Conservation (phyloP, 1,140 invertebrate genomes). For the Pogonomyrmex californicus region DNA sequence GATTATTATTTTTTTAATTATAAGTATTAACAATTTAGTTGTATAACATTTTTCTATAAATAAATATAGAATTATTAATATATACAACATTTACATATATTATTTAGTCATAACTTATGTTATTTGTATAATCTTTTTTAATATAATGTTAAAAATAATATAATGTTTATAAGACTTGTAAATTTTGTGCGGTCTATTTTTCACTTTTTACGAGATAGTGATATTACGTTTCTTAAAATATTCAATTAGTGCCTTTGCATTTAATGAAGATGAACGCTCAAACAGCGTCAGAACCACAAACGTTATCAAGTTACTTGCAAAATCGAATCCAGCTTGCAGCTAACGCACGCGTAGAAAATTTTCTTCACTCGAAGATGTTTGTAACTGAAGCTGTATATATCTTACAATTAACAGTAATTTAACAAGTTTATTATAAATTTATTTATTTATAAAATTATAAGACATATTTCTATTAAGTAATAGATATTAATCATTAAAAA, state of each 20-base stretch:
- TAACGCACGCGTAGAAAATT: slow-evolving; percentile 6
- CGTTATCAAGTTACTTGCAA: slow-evolving; percentile 52
- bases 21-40: neutral
- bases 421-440: neutral
- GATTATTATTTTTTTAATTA: neutral
- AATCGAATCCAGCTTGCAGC: slow-evolving; percentile 12
- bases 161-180: neutral
- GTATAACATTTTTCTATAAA: neutral
- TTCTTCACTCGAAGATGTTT: slow-evolving; percentile 8
- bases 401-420: slow-evolving; percentile 6
- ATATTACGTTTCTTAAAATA: slow-evolving; percentile 33
- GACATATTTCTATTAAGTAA: neutral
- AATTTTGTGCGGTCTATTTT: neutral
- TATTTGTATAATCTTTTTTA: neutral
- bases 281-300: slow-evolving; percentile 32
- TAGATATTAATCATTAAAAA: no score
- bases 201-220: slow-evolving; percentile 2
- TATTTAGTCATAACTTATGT: neutral
- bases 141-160: slow-evolving; percentile 2
- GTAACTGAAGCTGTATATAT: neutral
- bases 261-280: slow-evolving; percentile 49
- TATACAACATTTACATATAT: neutral
- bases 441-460: neutral
- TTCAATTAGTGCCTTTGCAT: slow-evolving; percentile 49
- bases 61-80: neutral